Evolutionary conservation across 2,113 vertebrate genomes (phyloP).

Genomic region (Gasterosteus nipponicus): DNA sequence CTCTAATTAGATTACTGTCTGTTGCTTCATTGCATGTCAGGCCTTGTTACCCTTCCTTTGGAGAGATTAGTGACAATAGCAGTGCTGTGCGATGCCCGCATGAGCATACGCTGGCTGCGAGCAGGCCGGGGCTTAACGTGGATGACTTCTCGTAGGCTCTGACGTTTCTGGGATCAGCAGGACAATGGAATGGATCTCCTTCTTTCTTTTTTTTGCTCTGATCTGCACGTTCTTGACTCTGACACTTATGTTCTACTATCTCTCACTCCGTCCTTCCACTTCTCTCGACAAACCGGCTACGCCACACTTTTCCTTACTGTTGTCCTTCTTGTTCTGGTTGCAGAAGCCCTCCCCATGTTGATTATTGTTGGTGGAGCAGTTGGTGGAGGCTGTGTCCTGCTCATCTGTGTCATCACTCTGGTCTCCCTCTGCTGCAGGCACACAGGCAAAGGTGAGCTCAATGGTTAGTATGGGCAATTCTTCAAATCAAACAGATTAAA

Average conservation of each 20-base stretch:
- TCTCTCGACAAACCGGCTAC: slow-evolving; percentile 13
- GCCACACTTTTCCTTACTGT: slow-evolving; percentile 4
- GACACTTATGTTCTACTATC: slow-evolving; percentile 31
- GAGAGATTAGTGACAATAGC: slow-evolving; percentile 81
- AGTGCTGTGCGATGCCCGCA: slow-evolving; percentile 50
- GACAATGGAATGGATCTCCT: slow-evolving; percentile 50
- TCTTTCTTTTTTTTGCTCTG: slow-evolving; percentile 36
- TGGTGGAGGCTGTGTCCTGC: slow-evolving; percentile 79
- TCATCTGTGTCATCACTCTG: slow-evolving; percentile 82
- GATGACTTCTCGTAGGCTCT: slow-evolving; percentile 59
- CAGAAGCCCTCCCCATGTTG: slow-evolving; percentile 85
- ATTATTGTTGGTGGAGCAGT: slow-evolving; percentile 83
- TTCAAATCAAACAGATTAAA: slow-evolving; percentile 41
- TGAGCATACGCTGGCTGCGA: slow-evolving; percentile 48
- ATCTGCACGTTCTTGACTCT: slow-evolving; percentile 47
- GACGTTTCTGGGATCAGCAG: slow-evolving; percentile 55
- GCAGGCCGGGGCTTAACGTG: slow-evolving; percentile 40
- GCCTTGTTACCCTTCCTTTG: slow-evolving; percentile 80
- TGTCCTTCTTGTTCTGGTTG: neutral
- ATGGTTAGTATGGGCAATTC: slow-evolving; percentile 72
- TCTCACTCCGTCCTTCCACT: slow-evolving; percentile 24
- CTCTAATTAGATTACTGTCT: slow-evolving; percentile 85
- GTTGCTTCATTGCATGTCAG: slow-evolving; percentile 81
- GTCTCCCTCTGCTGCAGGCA: slow-evolving; percentile 86
- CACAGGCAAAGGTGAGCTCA: slow-evolving; percentile 85